Conservation (phyloP, 2,797 vertebrate genomes). For the Bucorvus abyssinicus region DNA sequence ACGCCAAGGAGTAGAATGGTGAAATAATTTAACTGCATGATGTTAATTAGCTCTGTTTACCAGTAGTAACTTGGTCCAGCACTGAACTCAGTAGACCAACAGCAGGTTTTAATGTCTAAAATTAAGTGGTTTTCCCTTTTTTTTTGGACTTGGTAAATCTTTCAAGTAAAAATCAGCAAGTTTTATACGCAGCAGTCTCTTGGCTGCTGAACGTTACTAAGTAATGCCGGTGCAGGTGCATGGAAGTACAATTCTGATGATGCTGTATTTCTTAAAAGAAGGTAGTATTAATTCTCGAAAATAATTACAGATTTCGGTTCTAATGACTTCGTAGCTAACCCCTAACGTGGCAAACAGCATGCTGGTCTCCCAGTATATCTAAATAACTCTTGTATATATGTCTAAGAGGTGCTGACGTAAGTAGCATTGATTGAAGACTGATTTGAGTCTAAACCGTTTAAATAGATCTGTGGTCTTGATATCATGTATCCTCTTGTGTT, state of each 20-base stretch:
- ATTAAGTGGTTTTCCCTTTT: background rate
- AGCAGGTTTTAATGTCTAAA: background rate
- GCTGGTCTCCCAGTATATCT: background rate
- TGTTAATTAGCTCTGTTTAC: background rate
- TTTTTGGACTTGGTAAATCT: background rate
- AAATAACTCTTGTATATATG: background rate
- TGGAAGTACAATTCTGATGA: background rate
- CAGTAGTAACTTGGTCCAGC: background rate
- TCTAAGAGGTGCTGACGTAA: background rate
- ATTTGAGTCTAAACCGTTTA: background rate
- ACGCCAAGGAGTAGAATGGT: background rate
- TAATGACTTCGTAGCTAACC: background rate
- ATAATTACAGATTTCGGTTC: background rate
- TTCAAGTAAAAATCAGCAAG: background rate
- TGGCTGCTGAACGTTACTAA: background rate
- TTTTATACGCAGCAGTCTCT: background rate
- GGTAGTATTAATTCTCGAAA: conserved; percentile 2
- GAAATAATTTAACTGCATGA: background rate
- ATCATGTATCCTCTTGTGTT: background rate
- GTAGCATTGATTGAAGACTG: background rate
- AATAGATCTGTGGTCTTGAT: background rate
- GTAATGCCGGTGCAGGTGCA: background rate
- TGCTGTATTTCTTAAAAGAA: background rate
- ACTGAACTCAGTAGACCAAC: background rate
- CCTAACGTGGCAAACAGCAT: background rate